These are phyloP conservation scores for Patiria miniata DNA, from an alignment of 35 echinoderm and acorn worm genomes.

Conservation along the genomic window DNA sequence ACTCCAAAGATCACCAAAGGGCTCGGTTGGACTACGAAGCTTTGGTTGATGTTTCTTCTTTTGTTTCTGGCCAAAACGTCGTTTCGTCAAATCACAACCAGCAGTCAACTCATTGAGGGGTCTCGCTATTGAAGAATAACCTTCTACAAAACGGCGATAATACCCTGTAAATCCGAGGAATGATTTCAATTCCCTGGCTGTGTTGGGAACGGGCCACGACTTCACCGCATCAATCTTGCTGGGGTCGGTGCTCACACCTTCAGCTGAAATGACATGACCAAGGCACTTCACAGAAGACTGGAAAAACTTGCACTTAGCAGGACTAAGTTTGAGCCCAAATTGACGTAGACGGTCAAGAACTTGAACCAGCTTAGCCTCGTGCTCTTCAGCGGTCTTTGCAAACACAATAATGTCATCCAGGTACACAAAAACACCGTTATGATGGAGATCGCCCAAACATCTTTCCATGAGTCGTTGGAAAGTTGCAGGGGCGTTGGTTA, in stretches of 20 bases:
- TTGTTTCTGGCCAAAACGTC: not conserved
- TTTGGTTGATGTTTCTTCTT: not conserved
- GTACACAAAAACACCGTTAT: not conserved
- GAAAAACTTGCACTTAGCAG: constrained; percentile 49
- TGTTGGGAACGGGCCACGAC: constrained; percentile 51
- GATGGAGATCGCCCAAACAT: constrained; percentile 37
- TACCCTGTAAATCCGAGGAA: constrained; percentile 54
- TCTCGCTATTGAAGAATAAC: not conserved
- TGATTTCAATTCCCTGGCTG: constrained; percentile 61
- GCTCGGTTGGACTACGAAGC: not conserved
- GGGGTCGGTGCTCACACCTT: constrained; percentile 64
- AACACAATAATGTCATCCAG: not conserved
- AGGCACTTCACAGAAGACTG: constrained; percentile 34
- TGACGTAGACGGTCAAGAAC: constrained; percentile 4
- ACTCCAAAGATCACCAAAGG: not conserved
- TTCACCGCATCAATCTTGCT: constrained; percentile 56
- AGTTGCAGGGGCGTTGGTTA: constrained; percentile 33
- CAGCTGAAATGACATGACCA: constrained; percentile 56
- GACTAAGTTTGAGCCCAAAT: constrained; percentile 37
- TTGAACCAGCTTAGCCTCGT: not conserved
- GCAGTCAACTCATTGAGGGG: not conserved
- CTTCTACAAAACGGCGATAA: constrained; percentile 23
- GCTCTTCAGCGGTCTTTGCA: not conserved
- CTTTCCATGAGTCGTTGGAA: constrained; percentile 51
- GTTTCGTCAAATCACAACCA: not conserved